Base-by-base conservation (phyloP, 2,113 vertebrate species). In the Rynchops niger region DNA sequence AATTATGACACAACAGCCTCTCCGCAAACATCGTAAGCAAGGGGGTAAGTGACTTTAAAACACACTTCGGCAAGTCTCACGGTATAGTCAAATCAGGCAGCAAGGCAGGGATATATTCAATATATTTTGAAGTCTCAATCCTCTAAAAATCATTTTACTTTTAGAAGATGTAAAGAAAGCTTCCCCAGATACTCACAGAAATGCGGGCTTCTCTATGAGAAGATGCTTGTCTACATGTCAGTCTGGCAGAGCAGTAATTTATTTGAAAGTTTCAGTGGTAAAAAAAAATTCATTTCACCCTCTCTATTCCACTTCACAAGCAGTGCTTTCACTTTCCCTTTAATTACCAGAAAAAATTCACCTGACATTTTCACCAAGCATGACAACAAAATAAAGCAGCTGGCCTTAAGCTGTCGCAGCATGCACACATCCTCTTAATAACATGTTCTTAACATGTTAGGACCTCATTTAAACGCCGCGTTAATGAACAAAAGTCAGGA, bases 291-390 rank as follows among this genome's bases (percentile, higher is more conserved):
- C 6, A 80, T 43, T 82, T 88, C 49, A 83, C 8, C 17, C 11
- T 56, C 50, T 27, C 20, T 49, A 6, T 73, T 66, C 38, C 26
- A 29, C 82, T 93, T 88, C 15, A 82, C 19, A 20, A 78, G 23
- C 20, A 32, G 30, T 21, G 5, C 15, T 63, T 91, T 36, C 58
- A 69, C 20, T 69, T 97, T 96, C 77, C 29, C 27, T 97, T 86
- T 85, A 87, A 80, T 93, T 88, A 95, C 56, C 38, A 59, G 76
- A 95, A 42, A 88, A 73, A 43, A n/a, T n/a, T 73, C 58, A 71
- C 32, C 26, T 93, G 66, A 71, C 14, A n/a, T 78, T 85, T 79
- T 90, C 63, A 17, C n/a, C 77, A 49, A 23, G 38, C 13, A 16
- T 29, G 29, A 70, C 38, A 92, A 88, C 42, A n/a, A 93, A 91